These are phyloP conservation scores for Pollimyrus isidori DNA, from an alignment of 2,113 vertebrate species.

Conservation along the genomic window DNA sequence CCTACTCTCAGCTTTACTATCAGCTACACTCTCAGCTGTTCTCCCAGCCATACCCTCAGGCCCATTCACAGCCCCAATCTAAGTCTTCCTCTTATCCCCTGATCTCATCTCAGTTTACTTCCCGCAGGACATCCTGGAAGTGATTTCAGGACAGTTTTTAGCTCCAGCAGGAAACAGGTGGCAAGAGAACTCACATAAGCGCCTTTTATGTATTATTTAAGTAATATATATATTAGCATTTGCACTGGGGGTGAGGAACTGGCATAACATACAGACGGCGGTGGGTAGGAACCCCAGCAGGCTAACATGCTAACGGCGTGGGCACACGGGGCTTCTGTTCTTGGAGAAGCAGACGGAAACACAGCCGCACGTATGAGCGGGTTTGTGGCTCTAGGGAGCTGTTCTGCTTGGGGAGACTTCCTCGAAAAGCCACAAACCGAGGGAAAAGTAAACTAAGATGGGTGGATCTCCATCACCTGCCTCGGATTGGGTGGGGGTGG, in stretches of 20 bases:
- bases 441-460: not conserved
- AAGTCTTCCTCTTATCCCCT: not conserved
- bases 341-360: not conserved
- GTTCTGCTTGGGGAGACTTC: not conserved
- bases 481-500: not conserved
- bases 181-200: not conserved
- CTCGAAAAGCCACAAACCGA: not conserved
- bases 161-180: not conserved
- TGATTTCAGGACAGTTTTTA: not conserved
- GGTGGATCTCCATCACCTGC: not conserved
- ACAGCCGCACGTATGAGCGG: not conserved
- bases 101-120: not conserved
- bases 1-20: not conserved
- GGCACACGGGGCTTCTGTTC: not conserved
- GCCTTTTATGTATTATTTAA: not conserved
- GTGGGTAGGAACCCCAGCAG: not conserved
- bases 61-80: not conserved
- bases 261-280: not conserved
- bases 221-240: not conserved
- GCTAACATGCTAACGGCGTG: not conserved
- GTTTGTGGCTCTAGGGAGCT: not conserved
- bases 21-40: not conserved
- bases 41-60: not conserved
- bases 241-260: not conserved
- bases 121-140: not conserved